Conservation (phyloP, 2,113 vertebrate genomes). For the Laterallus jamaicensis region DNA sequence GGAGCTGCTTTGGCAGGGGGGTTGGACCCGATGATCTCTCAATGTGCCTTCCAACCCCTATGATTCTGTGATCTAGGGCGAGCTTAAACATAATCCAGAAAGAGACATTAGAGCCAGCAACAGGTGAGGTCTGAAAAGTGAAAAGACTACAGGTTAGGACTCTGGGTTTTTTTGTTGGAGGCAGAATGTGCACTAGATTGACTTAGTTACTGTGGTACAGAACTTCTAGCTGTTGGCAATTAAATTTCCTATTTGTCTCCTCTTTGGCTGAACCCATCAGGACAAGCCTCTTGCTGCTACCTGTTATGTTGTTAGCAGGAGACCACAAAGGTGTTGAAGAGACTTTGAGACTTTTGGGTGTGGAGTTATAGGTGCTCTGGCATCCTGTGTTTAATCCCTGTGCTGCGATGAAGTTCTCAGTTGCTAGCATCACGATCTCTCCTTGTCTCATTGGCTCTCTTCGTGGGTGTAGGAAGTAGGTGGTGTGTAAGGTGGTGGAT, state of each 20-base stretch:
- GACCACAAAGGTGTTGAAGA: background rate
- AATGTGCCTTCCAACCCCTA: no score
- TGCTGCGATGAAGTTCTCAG: background rate
- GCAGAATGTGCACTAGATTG: background rate
- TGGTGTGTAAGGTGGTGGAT: background rate
- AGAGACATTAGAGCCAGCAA: background rate
- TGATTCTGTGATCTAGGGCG: background rate
- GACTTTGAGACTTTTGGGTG: background rate
- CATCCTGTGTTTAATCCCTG: fast-evolving
- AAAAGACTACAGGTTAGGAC: background rate
- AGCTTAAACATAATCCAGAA: background rate
- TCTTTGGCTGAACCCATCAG: background rate
- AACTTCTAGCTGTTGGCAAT: background rate
- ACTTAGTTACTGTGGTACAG: background rate
- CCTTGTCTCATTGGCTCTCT: background rate
- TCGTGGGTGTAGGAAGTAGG: background rate
- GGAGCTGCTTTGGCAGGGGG: no score
- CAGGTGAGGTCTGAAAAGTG: background rate
- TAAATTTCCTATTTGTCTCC: background rate
- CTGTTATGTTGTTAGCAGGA: background rate
- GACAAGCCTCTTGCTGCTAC: background rate
- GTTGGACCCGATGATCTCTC: no score
- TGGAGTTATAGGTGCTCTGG: background rate
- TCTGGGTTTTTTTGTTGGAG: background rate
- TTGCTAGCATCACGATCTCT: background rate